Conservation (phyloP, 2,797 vertebrate species). For the Rhodeus uyekii region DNA sequence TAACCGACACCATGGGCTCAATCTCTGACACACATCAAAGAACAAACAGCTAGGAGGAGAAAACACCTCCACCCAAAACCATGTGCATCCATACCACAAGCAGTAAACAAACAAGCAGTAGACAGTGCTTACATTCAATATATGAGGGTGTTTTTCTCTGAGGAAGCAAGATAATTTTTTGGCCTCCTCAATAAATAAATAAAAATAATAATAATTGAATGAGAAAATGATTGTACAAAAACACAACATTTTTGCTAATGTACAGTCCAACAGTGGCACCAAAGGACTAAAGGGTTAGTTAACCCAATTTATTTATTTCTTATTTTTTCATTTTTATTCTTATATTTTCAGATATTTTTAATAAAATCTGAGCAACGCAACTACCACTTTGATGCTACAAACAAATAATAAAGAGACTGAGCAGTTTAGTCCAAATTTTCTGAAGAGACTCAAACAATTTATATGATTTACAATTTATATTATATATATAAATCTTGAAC, state of each 20-base stretch:
- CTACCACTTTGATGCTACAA: too few species aligned
- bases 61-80: conserved; percentile 5
- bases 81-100: not conserved
- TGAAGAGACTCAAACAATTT: too few species aligned
- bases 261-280: not conserved
- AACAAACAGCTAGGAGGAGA: not conserved
- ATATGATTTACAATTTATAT: too few species aligned
- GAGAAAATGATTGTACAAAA: not conserved
- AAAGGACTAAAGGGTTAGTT: not conserved
- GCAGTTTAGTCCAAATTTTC: too few species aligned
- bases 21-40: conserved; percentile 19
- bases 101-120: not conserved
- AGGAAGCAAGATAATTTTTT: not conserved
- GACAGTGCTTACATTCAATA: not conserved
- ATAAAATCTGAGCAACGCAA: too few species aligned
- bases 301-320: too few species aligned
- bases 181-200: not conserved
- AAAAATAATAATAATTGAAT: too few species aligned
- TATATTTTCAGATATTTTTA: too few species aligned
- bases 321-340: too few species aligned
- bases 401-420: too few species aligned
- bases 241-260: not conserved
- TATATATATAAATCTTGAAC: too few species aligned
- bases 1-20: conserved; percentile 23
- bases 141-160: not conserved